These are phyloP conservation scores for Gymnocephalus cernua DNA, from an alignment of 2,113 vertebrate species.

Conservation along the genomic window DNA sequence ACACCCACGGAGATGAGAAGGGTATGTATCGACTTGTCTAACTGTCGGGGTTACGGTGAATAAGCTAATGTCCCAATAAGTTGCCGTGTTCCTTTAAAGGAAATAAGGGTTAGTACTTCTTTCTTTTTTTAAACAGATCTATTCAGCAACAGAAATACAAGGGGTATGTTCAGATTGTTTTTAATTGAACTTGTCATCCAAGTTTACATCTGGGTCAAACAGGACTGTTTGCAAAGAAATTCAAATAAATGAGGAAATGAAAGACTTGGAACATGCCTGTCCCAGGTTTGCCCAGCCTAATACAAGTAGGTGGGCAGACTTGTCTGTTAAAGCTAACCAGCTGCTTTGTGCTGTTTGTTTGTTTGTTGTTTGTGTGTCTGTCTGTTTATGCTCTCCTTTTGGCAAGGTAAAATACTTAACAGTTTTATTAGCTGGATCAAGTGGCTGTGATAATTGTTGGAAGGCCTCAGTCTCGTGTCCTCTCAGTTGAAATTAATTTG, in stretches of 20 bases:
- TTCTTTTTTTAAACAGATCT: not conserved
- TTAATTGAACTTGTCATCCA: not conserved
- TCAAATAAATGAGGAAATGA: not conserved
- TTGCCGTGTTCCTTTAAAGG: no score
- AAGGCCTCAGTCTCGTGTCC: conserved; percentile 41
- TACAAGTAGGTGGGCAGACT: not conserved
- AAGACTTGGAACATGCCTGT: not conserved
- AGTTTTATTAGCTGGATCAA: not conserved
- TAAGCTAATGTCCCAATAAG: no score
- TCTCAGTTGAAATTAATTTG: conserved; percentile 22
- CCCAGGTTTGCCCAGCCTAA: not conserved
- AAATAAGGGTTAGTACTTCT: not conserved
- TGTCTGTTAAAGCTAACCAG: not conserved
- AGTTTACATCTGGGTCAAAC: not conserved
- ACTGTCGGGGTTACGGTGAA: no score
- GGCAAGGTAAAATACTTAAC: not conserved
- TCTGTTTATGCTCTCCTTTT: not conserved
- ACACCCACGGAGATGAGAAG: no score
- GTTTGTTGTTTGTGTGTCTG: no score
- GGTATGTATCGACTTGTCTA: no score
- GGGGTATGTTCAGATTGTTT: not conserved
- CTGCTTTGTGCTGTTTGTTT: no score
- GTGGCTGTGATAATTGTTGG: conserved; percentile 19
- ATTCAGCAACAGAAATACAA: not conserved
- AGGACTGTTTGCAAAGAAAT: not conserved